Percentiles rank a stretch among this genome's conserved stretches.
Evolutionary conservation across 1,140 invertebrate species (phyloP).

Genomic region (Drosophila erecta): DNA sequence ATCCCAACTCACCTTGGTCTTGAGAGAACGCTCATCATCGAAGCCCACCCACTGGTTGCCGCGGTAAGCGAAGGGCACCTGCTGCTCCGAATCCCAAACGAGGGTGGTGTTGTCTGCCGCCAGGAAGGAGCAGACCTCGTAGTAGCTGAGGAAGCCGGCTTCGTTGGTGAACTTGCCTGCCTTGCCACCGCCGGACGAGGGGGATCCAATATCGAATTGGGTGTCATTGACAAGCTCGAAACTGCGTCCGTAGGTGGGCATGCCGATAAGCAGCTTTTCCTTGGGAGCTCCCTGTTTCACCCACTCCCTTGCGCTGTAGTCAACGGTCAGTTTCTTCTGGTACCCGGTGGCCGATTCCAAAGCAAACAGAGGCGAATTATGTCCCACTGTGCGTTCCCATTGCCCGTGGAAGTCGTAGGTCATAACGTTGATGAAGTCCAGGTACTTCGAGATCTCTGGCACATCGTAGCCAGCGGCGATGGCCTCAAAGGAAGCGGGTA

Average conservation of each 20-base stretch:
- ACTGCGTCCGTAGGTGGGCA: constrained; percentile 97
- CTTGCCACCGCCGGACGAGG: constrained; percentile 93
- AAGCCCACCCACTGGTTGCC: constrained; percentile 98
- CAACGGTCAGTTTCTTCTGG: constrained; percentile 96
- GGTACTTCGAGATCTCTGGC: constrained; percentile 96
- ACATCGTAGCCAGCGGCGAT: constrained; percentile 97
- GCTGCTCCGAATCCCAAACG: constrained; percentile 98
- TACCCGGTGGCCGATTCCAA: constrained; percentile 95
- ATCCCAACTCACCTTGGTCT: constrained; percentile 91
- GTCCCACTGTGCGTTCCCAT: constrained; percentile 96
- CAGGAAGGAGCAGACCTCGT: constrained; percentile 97
- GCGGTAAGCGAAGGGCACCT: constrained; percentile 96
- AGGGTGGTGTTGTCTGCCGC: constrained; percentile 95
- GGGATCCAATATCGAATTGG: constrained; percentile 96
- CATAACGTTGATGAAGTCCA: constrained; percentile 98
- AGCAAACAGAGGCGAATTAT: constrained; percentile 95
- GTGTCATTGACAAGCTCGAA: constrained; percentile 96
- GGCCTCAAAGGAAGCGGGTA: constrained; percentile 96
- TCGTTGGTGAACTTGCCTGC: constrained; percentile 94
- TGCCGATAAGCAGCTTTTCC: constrained; percentile 97
- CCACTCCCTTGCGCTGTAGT: constrained; percentile 96
- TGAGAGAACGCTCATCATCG: constrained; percentile 96
- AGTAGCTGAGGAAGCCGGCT: constrained; percentile 96
- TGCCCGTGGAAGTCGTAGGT: constrained; percentile 97
- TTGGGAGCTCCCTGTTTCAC: constrained; percentile 96